Evolutionary conservation across 2,888 invertebrate species (phyloP).

Genomic region (Clusia tigrina): DNA sequence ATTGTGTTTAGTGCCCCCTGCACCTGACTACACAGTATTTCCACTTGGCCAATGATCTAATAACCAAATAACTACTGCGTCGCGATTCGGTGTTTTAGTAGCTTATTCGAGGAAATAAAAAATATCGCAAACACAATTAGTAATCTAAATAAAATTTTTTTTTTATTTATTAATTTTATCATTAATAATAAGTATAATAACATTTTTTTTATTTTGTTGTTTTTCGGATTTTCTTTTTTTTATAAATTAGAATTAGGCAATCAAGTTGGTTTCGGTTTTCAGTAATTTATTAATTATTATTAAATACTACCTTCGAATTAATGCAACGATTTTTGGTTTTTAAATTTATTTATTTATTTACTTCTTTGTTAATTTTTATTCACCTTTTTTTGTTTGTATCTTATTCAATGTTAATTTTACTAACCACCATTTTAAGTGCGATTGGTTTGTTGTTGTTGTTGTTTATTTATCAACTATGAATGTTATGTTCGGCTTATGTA

Average conservation of each 20-base stretch:
- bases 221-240: slow-evolving; percentile 34
- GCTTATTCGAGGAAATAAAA: no score
- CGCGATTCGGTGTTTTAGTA: no score
- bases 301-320: slow-evolving; percentile 58
- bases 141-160: slow-evolving; percentile 63
- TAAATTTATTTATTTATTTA: slow-evolving; percentile 22
- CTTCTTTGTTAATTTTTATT: slow-evolving; percentile 28
- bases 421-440: slow-evolving; percentile 16
- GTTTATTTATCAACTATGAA: slow-evolving; percentile 47
- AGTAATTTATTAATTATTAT: slow-evolving; percentile 31
- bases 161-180: slow-evolving; percentile 44
- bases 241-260: slow-evolving; percentile 61
- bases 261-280: slow-evolving; percentile 52
- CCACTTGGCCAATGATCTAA: background rate
- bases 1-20: no score
- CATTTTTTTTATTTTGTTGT: slow-evolving; percentile 47
- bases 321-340: slow-evolving; percentile 54
- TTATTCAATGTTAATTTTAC: slow-evolving; percentile 17
- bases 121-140: slow-evolving; percentile 19
- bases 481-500: slow-evolving; percentile 42
- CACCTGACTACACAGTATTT: background rate
- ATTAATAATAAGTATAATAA: slow-evolving; percentile 53
- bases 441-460: slow-evolving; percentile 23
- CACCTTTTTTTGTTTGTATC: slow-evolving; percentile 13
- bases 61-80: background rate